phyloP scores from a whole-genome alignment of 2,113 vertebrate species.

The Triplophysa dalaica region DNA sequence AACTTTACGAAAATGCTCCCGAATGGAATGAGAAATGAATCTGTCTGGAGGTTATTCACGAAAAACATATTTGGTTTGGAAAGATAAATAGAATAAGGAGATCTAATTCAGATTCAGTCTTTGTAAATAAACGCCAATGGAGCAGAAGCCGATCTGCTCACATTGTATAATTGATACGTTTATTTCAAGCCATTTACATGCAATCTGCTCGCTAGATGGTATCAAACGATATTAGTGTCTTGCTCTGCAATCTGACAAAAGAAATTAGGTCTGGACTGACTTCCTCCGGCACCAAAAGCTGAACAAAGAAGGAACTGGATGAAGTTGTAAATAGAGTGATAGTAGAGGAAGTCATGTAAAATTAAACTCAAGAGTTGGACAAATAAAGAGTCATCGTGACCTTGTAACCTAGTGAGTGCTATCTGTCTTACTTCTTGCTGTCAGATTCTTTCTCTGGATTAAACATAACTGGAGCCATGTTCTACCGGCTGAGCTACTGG shows the following conservation, averaged over 20 bases:
- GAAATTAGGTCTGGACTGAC: not conserved
- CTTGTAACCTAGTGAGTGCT: not conserved
- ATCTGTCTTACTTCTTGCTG: not conserved
- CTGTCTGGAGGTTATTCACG: conserved; percentile 7
- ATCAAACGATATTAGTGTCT: conserved; percentile 23
- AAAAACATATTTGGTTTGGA: not conserved
- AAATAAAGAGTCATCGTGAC: conserved; percentile 3
- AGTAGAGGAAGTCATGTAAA: conserved; percentile 26
- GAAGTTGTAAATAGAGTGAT: conserved; percentile 8
- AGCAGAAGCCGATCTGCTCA: not conserved
- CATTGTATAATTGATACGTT: not conserved
- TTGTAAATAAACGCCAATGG: too few species aligned
- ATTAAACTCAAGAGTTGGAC: not conserved
- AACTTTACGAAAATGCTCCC: conserved; percentile 37
- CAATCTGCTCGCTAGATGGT: not conserved
- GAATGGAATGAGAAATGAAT: conserved; percentile 2
- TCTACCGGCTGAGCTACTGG: too few species aligned
- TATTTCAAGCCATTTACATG: conserved; percentile 17
- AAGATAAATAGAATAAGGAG: conserved; percentile 5
- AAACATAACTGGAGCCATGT: too few species aligned
- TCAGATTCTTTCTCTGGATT: not conserved
- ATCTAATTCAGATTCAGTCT: not conserved
- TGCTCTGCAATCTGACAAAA: not conserved
- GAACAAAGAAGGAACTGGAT: not conserved
- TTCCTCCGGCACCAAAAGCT: not conserved